phyloP scores from a whole-genome alignment of 2,113 vertebrate species.

The Dasypus novemcinctus region DNA sequence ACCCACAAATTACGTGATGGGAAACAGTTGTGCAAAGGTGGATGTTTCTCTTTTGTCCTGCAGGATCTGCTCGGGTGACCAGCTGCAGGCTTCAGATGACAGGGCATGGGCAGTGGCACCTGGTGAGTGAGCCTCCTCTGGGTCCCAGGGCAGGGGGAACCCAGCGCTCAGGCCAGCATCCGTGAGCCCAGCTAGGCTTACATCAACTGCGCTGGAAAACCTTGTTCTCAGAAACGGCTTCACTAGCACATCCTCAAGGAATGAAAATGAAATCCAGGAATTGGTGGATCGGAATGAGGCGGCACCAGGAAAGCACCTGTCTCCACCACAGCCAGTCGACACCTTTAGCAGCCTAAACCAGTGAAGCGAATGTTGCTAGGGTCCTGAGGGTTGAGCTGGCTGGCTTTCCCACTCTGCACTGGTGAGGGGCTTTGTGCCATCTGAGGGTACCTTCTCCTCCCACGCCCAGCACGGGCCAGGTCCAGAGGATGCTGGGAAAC shows the following conservation, averaged over 20 bases:
- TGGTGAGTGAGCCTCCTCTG: not conserved
- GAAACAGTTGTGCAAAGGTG: not conserved
- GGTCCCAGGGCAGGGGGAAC: not conserved
- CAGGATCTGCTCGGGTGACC: accelerated
- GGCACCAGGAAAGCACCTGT: not conserved
- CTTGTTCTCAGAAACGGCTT: not conserved
- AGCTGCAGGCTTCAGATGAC: not conserved
- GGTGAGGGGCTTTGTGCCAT: not conserved
- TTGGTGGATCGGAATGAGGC: accelerated
- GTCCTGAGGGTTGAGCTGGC: not conserved
- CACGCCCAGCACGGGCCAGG: no score
- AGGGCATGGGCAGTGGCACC: no score
- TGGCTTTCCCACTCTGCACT: no score
- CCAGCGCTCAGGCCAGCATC: no score
- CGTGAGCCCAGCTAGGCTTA: accelerated
- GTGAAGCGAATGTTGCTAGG: no score
- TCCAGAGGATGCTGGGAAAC: not conserved
- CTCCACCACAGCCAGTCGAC: not conserved
- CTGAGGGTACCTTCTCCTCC: no score
- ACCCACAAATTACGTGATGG: not conserved
- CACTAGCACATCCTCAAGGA: accelerated
- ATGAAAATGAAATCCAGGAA: no score
- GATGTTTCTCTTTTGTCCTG: not conserved
- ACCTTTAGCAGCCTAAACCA: not conserved
- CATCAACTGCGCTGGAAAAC: not conserved